These are phyloP conservation scores for Castor canadensis DNA, from an alignment of 2,113 vertebrate genomes.

Conservation along the genomic window DNA sequence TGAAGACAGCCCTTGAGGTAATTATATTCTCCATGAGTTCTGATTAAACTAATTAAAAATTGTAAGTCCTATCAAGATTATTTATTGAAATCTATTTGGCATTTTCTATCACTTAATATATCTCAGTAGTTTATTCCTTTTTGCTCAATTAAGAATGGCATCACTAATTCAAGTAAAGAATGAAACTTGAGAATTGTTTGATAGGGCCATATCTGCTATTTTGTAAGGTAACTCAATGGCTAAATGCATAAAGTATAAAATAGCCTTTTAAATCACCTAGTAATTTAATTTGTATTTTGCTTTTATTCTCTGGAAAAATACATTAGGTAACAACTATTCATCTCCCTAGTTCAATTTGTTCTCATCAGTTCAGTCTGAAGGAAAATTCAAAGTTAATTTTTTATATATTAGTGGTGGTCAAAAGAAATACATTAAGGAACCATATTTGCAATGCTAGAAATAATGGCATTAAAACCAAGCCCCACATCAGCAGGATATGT, in stretches of 20 bases:
- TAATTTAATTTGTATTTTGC: constrained; percentile 54
- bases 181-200: constrained; percentile 28
- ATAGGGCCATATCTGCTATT: neutral
- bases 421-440: neutral
- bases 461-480: constrained; percentile 16
- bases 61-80: constrained; percentile 52
- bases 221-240: neutral
- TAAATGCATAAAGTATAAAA: constrained; percentile 3
- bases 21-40: constrained; percentile 26
- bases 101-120: neutral
- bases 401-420: constrained; percentile 16
- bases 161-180: constrained; percentile 39
- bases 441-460: constrained; percentile 10
- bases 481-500: neutral
- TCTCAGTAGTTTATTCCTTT: constrained; percentile 28
- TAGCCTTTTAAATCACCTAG: neutral
- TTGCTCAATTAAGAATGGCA: neutral
- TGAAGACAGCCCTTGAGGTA: constrained; percentile 25
- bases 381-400: constrained; percentile 43
- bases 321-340: constrained; percentile 26
- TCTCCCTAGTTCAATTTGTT: neutral
- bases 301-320: constrained; percentile 44
- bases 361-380: neutral
- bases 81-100: constrained; percentile 49
- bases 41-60: constrained; percentile 67